Conservation (phyloP, 2,797 vertebrate genomes). For the Psittacula derbiana region DNA sequence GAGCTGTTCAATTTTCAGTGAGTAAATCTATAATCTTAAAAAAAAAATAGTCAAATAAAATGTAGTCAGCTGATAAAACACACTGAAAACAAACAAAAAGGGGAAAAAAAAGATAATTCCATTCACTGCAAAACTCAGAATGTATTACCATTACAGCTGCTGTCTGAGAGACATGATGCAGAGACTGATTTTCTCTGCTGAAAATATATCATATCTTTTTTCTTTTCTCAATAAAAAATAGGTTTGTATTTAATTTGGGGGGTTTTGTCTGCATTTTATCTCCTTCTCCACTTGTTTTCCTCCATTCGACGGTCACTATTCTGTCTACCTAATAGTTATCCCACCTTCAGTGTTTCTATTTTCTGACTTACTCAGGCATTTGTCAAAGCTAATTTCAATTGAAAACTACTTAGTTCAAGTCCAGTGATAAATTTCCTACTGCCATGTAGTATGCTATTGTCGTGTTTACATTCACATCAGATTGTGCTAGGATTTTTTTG, state of each 20-base stretch:
- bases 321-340: neutral
- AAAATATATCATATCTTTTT: neutral
- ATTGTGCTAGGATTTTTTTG: neutral
- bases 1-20: slow-evolving; percentile 32
- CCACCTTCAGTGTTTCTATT: neutral
- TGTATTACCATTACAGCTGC: neutral
- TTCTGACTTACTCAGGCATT: neutral
- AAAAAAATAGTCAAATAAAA: slow-evolving; percentile 51
- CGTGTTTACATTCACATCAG: neutral
- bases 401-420: neutral
- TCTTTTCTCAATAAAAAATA: neutral
- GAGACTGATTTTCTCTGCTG: neutral
- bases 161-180: slow-evolving; percentile 11
- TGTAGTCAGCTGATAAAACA: slow-evolving; percentile 33
- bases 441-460: neutral
- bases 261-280: neutral
- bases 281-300: neutral
- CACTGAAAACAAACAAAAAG: slow-evolving; percentile 49
- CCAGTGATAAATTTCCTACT: neutral
- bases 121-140: neutral
- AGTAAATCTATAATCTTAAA: slow-evolving; percentile 48
- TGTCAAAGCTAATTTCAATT: neutral
- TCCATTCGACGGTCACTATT: neutral
- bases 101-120: slow-evolving; percentile 17
- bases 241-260: neutral